These are phyloP conservation scores for Penaeus monodon DNA, from an alignment of 2,888 invertebrate genomes.

Conservation along the genomic window DNA sequence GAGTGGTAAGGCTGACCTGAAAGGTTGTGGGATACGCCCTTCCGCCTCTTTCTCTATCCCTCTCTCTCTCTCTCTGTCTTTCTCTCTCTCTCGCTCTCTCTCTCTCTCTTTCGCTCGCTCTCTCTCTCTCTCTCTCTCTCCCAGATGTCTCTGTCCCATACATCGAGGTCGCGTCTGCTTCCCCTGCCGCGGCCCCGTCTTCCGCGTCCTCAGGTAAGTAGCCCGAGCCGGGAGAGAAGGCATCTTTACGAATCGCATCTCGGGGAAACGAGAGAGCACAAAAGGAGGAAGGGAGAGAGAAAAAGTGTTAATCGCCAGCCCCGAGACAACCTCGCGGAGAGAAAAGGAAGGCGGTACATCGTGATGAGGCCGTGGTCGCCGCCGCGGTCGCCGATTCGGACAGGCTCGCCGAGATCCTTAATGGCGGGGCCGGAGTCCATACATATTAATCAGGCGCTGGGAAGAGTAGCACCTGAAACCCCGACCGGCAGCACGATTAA, in stretches of 20 bases:
- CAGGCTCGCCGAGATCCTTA: slow-evolving; percentile 45
- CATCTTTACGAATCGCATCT: too few species aligned
- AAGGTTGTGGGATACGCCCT: background rate
- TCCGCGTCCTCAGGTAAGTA: too few species aligned
- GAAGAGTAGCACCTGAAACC: slow-evolving; percentile 61
- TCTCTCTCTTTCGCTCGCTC: background rate
- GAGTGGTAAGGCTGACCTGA: background rate
- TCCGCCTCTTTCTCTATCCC: slow-evolving; percentile 6
- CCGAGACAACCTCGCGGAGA: too few species aligned
- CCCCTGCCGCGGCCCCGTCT: too few species aligned
- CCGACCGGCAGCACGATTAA: slow-evolving; percentile 60
- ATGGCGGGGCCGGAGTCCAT: slow-evolving; percentile 53
- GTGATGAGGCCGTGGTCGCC: slow-evolving; percentile 19
- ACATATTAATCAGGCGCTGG: slow-evolving; percentile 61
- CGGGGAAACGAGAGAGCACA: too few species aligned
- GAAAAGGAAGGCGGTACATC: background rate
- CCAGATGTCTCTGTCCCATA: slow-evolving; percentile 52
- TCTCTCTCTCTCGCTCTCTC: too few species aligned
- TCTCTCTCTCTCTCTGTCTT: slow-evolving; percentile 21
- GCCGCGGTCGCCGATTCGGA: slow-evolving; percentile 20
- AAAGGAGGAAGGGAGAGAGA: too few species aligned
- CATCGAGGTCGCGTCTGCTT: background rate
- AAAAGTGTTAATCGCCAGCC: too few species aligned
- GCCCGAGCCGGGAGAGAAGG: too few species aligned
- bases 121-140: background rate